Percentiles rank a stretch among this genome's conserved stretches.
Evolutionary conservation across 2,113 vertebrate genomes (phyloP).

Genomic region (Callipepla squamata): DNA sequence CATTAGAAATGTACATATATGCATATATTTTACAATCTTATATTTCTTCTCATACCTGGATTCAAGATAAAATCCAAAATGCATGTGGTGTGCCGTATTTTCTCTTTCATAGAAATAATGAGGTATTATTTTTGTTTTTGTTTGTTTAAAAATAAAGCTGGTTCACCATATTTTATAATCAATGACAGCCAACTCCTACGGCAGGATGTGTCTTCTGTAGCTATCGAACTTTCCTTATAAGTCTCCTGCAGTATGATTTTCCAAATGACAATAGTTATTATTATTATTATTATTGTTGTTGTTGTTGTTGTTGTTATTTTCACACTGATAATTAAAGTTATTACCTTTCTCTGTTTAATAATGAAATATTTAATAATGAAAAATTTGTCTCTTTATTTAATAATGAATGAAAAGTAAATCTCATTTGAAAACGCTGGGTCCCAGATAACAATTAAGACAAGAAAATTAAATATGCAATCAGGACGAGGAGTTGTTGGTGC

Average conservation of each 20-base stretch:
- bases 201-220: not conserved
- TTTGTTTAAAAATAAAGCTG: not conserved
- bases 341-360: not conserved
- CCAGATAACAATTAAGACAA: not conserved
- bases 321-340: not conserved
- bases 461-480: not conserved
- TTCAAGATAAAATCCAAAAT: not conserved
- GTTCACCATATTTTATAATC: not conserved
- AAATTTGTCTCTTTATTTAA: not conserved
- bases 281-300: not conserved
- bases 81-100: not conserved
- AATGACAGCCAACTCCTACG: not conserved
- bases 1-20: not conserved
- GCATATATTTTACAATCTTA: accelerated
- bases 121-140: not conserved
- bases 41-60: not conserved
- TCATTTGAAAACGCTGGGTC: not conserved
- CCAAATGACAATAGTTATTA: not conserved
- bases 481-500: no score
- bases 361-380: no score
- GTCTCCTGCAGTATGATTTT: not conserved
- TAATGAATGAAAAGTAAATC: not conserved
- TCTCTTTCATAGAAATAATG: not conserved
- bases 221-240: not conserved
- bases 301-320: not conserved